phyloP scores from a whole-genome alignment of 2,888 invertebrate genomes.

The Pteria penguin region DNA sequence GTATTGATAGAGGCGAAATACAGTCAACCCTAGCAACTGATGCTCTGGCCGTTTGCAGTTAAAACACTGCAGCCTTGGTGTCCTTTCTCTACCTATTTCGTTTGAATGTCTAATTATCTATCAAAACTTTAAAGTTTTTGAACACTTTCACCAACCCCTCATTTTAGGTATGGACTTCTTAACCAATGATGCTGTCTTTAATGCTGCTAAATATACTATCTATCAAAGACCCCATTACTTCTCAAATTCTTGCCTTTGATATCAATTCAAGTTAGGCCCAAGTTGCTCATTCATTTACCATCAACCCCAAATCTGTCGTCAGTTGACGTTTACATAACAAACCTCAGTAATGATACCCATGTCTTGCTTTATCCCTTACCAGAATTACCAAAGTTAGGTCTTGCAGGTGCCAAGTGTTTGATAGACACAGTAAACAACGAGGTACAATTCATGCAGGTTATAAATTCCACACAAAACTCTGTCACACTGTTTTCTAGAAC shows the following conservation, averaged over 20 bases:
- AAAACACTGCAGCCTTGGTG: no score
- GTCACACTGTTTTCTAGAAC: no score
- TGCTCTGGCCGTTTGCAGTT: neutral
- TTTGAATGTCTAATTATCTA: neutral
- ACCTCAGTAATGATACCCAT: neutral
- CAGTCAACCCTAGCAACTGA: neutral
- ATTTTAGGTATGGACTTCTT: conserved; percentile 11
- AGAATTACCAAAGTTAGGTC: neutral
- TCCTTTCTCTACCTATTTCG: neutral
- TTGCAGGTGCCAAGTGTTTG: no score
- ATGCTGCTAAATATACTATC: neutral
- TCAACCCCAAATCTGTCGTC: neutral
- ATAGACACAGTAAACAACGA: no score
- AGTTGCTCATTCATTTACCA: neutral
- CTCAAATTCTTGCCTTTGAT: neutral
- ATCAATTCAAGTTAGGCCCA: neutral
- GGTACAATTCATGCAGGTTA: neutral
- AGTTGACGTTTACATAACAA: neutral
- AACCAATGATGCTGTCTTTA: no score
- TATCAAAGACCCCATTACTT: neutral
- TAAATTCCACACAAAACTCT: no score
- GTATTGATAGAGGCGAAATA: neutral
- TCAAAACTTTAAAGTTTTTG: neutral
- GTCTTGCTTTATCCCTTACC: neutral
- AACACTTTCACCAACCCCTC: neutral